Conservation (phyloP, 2,888 invertebrate genomes). For the Acanthosepion pharaonis region DNA sequence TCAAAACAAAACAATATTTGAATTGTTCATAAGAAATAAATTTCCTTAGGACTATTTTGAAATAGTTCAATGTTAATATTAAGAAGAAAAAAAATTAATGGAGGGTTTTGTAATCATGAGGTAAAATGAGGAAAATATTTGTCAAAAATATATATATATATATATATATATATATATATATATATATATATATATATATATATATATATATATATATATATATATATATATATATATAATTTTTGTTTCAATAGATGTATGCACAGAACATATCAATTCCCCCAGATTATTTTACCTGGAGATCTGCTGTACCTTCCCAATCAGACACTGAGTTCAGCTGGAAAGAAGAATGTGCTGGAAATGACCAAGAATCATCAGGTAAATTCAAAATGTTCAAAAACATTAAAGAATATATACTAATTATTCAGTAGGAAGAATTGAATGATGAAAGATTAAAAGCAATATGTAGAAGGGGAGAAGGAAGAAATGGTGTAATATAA, state of each 20-base stretch:
- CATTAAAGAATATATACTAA: too few relatives aligned
- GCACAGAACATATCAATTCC: neutral
- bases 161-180: neutral
- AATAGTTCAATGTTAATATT: too few relatives aligned
- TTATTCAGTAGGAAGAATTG: too few relatives aligned
- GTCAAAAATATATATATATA: neutral
- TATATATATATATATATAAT: neutral
- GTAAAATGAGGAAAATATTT: too few relatives aligned
- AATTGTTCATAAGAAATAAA: too few relatives aligned
- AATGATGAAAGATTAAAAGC: neutral
- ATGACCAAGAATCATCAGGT: neutral
- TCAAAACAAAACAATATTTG: too few relatives aligned
- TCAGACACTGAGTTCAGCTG: neutral
- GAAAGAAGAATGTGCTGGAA: neutral
- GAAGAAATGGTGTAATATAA: too few relatives aligned
- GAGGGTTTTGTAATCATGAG: too few relatives aligned
- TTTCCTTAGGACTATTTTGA: too few relatives aligned
- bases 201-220: neutral
- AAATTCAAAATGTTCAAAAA: neutral
- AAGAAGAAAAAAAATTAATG: too few relatives aligned
- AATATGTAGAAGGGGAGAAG: too few relatives aligned
- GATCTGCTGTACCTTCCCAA: neutral
- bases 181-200: neutral
- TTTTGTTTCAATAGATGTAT: neutral
- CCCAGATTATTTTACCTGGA: constrained; percentile 9